Evolutionary conservation across 2,113 vertebrate genomes (phyloP).

Genomic region (Rhadina sibilatrix): DNA sequence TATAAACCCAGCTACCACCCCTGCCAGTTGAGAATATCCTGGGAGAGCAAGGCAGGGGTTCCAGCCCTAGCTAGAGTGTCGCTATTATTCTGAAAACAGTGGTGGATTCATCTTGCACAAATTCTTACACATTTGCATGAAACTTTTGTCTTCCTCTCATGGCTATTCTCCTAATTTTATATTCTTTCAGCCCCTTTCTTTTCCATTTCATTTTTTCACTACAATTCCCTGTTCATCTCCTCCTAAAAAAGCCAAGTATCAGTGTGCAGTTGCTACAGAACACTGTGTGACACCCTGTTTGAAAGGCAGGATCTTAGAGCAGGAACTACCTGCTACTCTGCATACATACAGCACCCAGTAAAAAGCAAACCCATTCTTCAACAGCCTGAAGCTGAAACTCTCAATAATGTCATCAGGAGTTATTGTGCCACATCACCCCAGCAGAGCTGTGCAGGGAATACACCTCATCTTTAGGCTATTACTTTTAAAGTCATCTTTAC

Average conservation of each 20-base stretch:
- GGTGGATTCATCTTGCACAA: background rate
- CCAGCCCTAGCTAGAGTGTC: background rate
- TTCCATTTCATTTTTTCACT: background rate
- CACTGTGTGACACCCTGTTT: rapidly evolving
- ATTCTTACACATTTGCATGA: background rate
- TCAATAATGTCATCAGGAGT: background rate
- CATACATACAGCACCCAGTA: background rate
- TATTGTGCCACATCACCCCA: background rate
- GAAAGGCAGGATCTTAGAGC: background rate
- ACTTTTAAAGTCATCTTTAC: background rate
- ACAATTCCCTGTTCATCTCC: background rate
- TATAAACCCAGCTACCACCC: background rate
- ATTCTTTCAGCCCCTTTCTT: background rate
- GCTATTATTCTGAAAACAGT: background rate
- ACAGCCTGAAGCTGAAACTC: background rate
- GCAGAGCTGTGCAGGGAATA: background rate
- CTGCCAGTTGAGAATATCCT: background rate
- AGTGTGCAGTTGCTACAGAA: rapidly evolving
- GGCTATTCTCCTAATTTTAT: background rate
- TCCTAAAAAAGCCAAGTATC: background rate
- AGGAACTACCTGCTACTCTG: background rate
- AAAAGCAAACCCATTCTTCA: background rate
- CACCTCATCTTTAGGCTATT: background rate
- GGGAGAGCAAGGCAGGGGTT: background rate
- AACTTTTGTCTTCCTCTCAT: background rate